Percentiles rank a stretch among this genome's conserved stretches.
Conservation (phyloP, 23 tunicate species). For the Botrylloides violaceus region DNA sequence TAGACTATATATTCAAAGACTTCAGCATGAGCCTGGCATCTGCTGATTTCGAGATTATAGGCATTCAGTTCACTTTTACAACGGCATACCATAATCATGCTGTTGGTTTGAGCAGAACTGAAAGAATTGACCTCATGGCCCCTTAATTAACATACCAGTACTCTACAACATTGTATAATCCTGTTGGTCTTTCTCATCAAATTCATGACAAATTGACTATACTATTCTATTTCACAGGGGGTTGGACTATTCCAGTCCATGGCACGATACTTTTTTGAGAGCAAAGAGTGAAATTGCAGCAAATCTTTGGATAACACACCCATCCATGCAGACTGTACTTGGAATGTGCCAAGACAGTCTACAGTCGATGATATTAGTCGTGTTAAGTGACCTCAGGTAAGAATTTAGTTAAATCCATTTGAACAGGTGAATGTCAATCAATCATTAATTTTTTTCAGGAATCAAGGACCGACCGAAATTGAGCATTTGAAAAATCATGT, state of each 20-base stretch:
- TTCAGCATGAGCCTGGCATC: too few relatives aligned
- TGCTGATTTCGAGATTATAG: too few relatives aligned
- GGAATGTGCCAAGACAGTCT: slow-evolving; percentile 76
- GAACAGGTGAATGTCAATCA: too few relatives aligned
- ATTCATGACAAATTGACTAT: too few relatives aligned
- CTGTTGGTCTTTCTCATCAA: not conserved
- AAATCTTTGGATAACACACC: slow-evolving; percentile 79
- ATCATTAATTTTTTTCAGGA: slow-evolving; percentile 39
- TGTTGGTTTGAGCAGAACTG: too few relatives aligned
- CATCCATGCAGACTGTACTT: slow-evolving; percentile 88
- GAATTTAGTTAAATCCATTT: not conserved
- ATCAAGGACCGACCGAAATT: slow-evolving; percentile 66
- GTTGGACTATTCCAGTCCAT: slow-evolving; percentile 71
- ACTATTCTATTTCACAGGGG: too few relatives aligned
- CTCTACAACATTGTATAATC: not conserved
- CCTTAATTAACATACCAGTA: too few relatives aligned
- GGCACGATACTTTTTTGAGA: slow-evolving; percentile 63
- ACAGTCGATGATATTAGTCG: slow-evolving; percentile 41
- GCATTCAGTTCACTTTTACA: too few relatives aligned
- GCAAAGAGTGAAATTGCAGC: slow-evolving; percentile 40
- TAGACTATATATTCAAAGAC: too few relatives aligned
- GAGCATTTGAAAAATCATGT: slow-evolving; percentile 63
- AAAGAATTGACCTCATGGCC: too few relatives aligned
- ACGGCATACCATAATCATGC: too few relatives aligned
- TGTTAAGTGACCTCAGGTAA: slow-evolving; percentile 53